A percentile compares a stretch with the other conserved stretches of the same genome.
Evolutionary conservation across 2,797 vertebrate species (phyloP).

Genomic region (Lithobates sylvaticus): DNA sequence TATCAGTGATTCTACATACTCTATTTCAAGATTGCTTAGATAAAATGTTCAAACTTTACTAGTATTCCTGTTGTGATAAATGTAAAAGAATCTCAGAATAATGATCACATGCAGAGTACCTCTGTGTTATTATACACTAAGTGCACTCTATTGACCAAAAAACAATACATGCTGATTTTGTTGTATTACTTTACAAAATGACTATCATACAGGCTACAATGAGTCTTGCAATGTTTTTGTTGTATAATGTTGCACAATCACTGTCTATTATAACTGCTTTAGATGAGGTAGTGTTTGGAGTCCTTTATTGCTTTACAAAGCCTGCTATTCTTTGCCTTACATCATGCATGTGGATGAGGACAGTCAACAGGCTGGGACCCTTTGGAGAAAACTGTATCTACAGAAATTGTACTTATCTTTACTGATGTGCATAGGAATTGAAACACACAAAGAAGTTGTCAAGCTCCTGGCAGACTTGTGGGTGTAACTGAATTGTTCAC

Average conservation of each 20-base stretch:
- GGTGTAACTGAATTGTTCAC: too few species aligned
- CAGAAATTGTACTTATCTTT: too few species aligned
- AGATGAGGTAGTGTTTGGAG: neutral
- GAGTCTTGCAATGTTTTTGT: neutral
- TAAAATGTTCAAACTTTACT: neutral
- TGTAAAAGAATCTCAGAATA: neutral
- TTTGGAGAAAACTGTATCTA: too few species aligned
- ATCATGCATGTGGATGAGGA: neutral
- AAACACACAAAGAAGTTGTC: too few species aligned
- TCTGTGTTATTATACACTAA: constrained; percentile 2
- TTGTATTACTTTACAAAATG: constrained; percentile 7
- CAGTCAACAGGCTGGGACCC: neutral
- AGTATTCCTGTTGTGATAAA: constrained; percentile 1
- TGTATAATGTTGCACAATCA: constrained; percentile 13
- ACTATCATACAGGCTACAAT: neutral
- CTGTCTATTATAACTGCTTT: neutral
- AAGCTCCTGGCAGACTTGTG: too few species aligned
- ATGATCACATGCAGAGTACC: neutral
- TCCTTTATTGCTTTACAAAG: neutral
- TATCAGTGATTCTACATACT: neutral
- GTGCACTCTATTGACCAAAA: neutral
- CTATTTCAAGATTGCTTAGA: neutral
- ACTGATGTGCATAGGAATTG: too few species aligned
- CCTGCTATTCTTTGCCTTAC: neutral
- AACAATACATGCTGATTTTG: constrained; percentile 41